These are phyloP conservation scores for Neogale vison DNA, from an alignment of 2,113 vertebrate genomes.

Conservation along the genomic window DNA sequence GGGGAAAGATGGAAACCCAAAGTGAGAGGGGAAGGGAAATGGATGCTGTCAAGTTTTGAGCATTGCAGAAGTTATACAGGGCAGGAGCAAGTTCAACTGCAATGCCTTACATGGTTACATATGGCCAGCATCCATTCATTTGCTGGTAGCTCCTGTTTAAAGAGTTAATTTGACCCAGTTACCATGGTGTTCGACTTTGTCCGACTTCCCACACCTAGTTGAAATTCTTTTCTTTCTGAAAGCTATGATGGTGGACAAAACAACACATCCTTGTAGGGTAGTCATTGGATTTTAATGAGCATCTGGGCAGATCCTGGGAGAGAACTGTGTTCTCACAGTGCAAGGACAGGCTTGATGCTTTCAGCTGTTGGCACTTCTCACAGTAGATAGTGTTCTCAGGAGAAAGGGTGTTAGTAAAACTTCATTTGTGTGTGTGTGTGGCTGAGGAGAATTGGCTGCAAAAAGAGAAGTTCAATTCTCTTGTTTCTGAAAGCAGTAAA, in stretches of 20 bases:
- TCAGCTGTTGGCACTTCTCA: slow-evolving; percentile 68
- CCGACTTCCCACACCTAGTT: slow-evolving; percentile 67
- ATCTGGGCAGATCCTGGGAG: slow-evolving; percentile 75
- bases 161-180: slow-evolving; percentile 73
- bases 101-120: not conserved
- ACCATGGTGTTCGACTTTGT: slow-evolving; percentile 59
- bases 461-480: slow-evolving; percentile 73
- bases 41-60: not conserved
- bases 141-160: not conserved
- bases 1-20: not conserved
- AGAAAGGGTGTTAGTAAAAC: slow-evolving; percentile 69
- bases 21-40: not conserved
- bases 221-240: slow-evolving; percentile 70
- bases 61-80: not conserved
- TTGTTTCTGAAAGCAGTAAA: slow-evolving; percentile 73
- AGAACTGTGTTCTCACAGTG: slow-evolving; percentile 73
- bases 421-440: slow-evolving; percentile 65
- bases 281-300: slow-evolving; percentile 77
- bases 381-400: slow-evolving; percentile 75
- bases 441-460: slow-evolving; percentile 67
- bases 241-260: slow-evolving; percentile 67
- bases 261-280: slow-evolving; percentile 68
- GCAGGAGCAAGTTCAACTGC: not conserved
- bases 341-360: slow-evolving; percentile 46
- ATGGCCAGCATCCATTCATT: not conserved